A percentile compares a stretch with the other conserved stretches of the same genome.
These are phyloP conservation scores for Bilobella aurantiaca DNA, from an alignment of 1,140 invertebrate species.

Conservation along the genomic window DNA sequence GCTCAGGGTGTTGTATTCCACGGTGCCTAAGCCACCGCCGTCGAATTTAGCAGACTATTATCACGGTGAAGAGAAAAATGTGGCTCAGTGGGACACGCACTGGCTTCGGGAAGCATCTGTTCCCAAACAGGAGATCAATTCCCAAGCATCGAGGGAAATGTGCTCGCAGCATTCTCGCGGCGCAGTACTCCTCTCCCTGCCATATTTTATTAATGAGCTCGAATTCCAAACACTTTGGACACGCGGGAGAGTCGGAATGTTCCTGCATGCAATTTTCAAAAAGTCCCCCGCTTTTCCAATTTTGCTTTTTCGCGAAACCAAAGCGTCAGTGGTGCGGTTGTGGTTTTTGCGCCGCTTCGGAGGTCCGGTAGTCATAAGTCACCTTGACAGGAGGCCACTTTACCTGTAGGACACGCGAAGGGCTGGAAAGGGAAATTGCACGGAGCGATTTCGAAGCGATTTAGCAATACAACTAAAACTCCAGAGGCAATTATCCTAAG, in stretches of 20 bases:
- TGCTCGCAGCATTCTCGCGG: neutral
- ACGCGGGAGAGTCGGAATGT: neutral
- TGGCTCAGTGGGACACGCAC: neutral
- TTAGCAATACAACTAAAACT: too few species aligned
- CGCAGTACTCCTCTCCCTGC: neutral
- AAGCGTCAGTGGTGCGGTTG: too few species aligned
- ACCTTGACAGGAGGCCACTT: neutral
- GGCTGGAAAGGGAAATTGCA: too few species aligned
- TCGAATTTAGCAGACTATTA: too few species aligned
- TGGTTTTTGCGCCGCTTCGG: too few species aligned
- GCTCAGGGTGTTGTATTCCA: too few species aligned
- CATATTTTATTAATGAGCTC: slow-evolving; percentile 6
- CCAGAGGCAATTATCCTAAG: too few species aligned
- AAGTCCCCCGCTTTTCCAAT: neutral
- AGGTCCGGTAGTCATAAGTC: neutral
- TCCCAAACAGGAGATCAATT: neutral
- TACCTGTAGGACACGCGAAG: neutral
- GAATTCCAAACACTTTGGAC: neutral
- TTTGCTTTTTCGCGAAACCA: neutral
- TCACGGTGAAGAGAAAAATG: neutral
- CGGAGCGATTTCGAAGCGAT: too few species aligned
- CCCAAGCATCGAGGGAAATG: neutral
- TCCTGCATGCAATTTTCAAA: too few species aligned
- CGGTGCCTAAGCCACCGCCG: too few species aligned
- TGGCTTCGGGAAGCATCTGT: neutral